phyloP scores from a whole-genome alignment of 2,797 vertebrate genomes.

The Sebastolobus alascanus region DNA sequence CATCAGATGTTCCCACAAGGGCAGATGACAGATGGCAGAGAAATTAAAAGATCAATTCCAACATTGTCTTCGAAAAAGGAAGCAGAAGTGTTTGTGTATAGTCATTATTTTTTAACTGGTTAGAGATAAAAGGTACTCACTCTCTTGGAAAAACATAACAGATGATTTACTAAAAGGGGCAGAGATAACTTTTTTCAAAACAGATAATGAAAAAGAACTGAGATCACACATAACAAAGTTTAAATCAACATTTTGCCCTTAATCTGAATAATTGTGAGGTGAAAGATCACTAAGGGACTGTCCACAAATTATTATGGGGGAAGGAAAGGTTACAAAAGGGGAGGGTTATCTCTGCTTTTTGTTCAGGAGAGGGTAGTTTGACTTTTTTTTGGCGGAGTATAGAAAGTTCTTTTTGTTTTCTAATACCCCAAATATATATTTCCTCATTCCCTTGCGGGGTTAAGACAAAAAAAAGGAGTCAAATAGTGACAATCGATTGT shows the following conservation, averaged over 20 bases:
- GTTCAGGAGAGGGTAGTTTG: not conserved
- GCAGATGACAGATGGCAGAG: conserved; percentile 7
- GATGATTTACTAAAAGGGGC: not conserved
- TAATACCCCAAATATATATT: not conserved
- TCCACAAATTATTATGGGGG: not conserved
- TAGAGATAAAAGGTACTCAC: not conserved
- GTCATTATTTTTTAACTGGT: conserved; percentile 7
- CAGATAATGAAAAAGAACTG: not conserved
- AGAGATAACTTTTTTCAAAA: not conserved
- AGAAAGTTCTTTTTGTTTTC: not conserved
- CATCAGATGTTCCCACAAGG: conserved; percentile 12
- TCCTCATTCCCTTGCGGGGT: not conserved
- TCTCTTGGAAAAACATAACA: not conserved
- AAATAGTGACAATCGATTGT: not conserved
- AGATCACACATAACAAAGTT: not conserved
- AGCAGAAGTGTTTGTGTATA: conserved; percentile 1
- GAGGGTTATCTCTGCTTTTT: not conserved
- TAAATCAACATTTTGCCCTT: not conserved
- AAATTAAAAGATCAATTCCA: conserved; percentile 18
- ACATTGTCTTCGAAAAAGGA: conserved; percentile 13
- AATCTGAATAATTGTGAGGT: not conserved
- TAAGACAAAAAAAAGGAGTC: not conserved
- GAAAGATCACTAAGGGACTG: not conserved
- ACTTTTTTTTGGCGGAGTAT: not conserved
- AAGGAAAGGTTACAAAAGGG: not conserved